phyloP scores from a whole-genome alignment of 2,888 invertebrate species.

The Drepanosiphum platanoidis region DNA sequence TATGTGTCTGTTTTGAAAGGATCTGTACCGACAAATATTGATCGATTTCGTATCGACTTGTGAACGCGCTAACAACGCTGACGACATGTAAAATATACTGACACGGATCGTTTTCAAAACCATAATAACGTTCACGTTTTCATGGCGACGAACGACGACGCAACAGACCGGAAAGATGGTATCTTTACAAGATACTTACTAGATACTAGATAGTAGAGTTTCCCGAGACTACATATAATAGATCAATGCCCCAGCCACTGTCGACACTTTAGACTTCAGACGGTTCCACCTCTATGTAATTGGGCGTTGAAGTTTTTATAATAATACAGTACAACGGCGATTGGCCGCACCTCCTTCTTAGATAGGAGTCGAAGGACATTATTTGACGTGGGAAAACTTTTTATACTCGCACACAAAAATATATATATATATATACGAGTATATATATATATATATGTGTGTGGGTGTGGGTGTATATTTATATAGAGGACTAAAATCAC shows the following conservation, averaged over 20 bases:
- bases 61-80: too few relatives aligned
- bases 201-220: conserved; percentile 9
- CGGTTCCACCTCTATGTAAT: conserved; percentile 25
- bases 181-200: conserved; percentile 10
- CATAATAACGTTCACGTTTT: conserved; percentile 1
- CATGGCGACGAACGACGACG: not conserved
- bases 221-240: conserved; percentile 29
- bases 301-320: conserved; percentile 49
- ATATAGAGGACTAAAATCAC: conserved; percentile 29
- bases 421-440: too few relatives aligned
- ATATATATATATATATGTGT: not conserved
- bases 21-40: too few relatives aligned
- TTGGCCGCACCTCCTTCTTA: conserved; percentile 29
- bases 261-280: conserved; percentile 40
- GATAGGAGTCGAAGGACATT: conserved; percentile 53
- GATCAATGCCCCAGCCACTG: conserved; percentile 30
- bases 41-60: too few relatives aligned
- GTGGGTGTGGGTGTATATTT: not conserved
- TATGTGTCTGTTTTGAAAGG: too few relatives aligned
- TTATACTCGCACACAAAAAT: not conserved
- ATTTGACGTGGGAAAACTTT: conserved; percentile 54
- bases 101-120: too few relatives aligned
- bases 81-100: too few relatives aligned
- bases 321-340: not conserved
- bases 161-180: conserved; percentile 41